A percentile compares a stretch with the other conserved stretches of the same genome.
Evolutionary conservation across 2,113 vertebrate genomes (phyloP).

Genomic region (Nerophis lumbriciformis): DNA sequence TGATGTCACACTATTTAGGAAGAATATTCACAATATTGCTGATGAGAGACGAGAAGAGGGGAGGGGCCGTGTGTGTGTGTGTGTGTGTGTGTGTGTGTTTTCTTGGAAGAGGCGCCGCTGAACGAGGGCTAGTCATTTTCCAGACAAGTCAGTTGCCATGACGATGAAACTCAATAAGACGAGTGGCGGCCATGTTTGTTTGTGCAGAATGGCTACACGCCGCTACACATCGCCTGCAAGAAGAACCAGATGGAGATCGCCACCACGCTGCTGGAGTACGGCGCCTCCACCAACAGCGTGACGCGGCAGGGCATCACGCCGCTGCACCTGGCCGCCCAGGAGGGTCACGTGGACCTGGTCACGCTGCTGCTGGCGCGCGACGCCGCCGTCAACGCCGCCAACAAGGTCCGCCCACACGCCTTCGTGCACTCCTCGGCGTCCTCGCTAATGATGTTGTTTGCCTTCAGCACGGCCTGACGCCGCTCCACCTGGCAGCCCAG

Average conservation of each 20-base stretch:
- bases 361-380: slow-evolving; percentile 89
- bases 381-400: slow-evolving; percentile 83
- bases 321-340: slow-evolving; percentile 90
- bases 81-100: too few relatives aligned
- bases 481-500: slow-evolving; percentile 91
- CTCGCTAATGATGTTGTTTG: not conserved
- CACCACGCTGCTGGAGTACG: slow-evolving; percentile 92
- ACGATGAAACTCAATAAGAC: too few relatives aligned
- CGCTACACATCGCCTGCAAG: slow-evolving; percentile 94
- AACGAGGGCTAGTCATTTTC: too few relatives aligned
- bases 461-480: slow-evolving; percentile 86
- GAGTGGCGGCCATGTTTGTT: too few relatives aligned
- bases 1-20: too few relatives aligned
- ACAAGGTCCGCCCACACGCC: slow-evolving; percentile 73
- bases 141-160: too few relatives aligned
- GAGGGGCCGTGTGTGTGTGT: too few relatives aligned
- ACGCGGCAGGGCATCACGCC: slow-evolving; percentile 94
- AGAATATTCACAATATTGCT: too few relatives aligned
- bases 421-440: too few relatives aligned
- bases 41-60: too few relatives aligned
- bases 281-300: slow-evolving; percentile 84
- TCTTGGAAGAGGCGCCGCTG: too few relatives aligned
- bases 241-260: slow-evolving; percentile 99
- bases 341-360: slow-evolving; percentile 93
- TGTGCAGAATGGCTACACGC: slow-evolving; percentile 90